Base-by-base conservation (phyloP, 2,113 vertebrate genomes). In the Dinomys branickii region DNA sequence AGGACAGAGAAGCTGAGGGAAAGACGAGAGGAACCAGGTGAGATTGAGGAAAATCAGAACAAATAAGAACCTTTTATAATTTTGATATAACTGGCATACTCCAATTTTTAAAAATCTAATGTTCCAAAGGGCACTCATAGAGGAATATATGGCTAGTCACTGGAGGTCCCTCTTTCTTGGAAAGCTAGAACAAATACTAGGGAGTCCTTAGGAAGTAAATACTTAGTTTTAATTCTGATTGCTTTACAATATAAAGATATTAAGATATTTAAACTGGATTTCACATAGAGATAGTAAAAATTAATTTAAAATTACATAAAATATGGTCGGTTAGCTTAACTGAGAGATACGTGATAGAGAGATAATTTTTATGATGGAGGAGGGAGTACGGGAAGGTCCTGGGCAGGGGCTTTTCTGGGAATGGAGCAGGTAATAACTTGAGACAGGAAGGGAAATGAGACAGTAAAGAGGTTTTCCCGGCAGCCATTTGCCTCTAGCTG, bases 191-290 rank as follows among this genome's bases (percentile, higher is more conserved):
- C 38, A 59, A 75, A 28, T 28, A 35, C n/a, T 50, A 69, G 41
- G 14, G 22, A 44, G 38, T 47, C 26, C 9, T 89, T 92, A 50
- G 28, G 26, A 50, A 50, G 17, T 73, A 50, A 26, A 44, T n/a
- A 56, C 54, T 85, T 90, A 67, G 20, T 84, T 90, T 90, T 88
- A 61, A 58, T 24, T 87, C 33, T 75, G 35, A 83, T 17, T 86
- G 11, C 63, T 85, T 65, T 52, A 83, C 1, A 78, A 58, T 44
- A 63, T 61, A 50, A n/a, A 5, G 47, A 41, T 73, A 85, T 78
- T 28, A 90, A 82, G 63, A 56, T 61, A 94, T 71, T 94, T 94
- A 86, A 96, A 90, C 26, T 71, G 35, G 41, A 85, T 69, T 95
- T 41, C 83, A 65, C 63, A 92, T 82, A 47, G 4, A 91, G n/a